Evolutionary conservation across 2,888 invertebrate species (phyloP).

Genomic region (Fabriciana adippe): DNA sequence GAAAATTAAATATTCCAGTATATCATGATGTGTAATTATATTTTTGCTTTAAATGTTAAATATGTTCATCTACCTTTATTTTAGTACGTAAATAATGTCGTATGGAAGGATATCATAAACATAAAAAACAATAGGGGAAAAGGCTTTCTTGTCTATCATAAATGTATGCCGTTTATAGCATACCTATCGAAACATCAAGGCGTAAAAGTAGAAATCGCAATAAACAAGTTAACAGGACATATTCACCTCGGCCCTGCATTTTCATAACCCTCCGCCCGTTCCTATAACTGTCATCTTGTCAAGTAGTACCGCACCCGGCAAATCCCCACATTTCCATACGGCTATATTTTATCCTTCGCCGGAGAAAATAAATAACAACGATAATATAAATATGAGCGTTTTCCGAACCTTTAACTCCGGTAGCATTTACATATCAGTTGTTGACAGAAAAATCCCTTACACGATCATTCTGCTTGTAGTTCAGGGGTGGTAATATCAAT

Average conservation of each 20-base stretch:
- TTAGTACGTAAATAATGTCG: too few species aligned
- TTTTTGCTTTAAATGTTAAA: too few species aligned
- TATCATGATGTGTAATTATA: too few species aligned
- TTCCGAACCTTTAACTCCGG: constrained; percentile 68
- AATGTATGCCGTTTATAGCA: constrained; percentile 30
- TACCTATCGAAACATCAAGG: constrained; percentile 47
- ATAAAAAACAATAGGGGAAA: not conserved
- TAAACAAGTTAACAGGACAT: constrained; percentile 67
- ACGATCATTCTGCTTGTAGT: constrained; percentile 56
- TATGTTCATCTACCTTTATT: too few species aligned
- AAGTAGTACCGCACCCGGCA: constrained; percentile 70
- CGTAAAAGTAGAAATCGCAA: constrained; percentile 55
- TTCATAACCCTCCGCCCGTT: constrained; percentile 52
- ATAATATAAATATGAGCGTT: constrained; percentile 77
- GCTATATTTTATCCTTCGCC: constrained; percentile 76
- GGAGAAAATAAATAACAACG: constrained; percentile 79
- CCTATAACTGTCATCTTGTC: constrained; percentile 80
- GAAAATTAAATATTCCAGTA: too few species aligned
- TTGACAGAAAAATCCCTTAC: constrained; percentile 72
- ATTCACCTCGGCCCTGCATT: constrained; percentile 45
- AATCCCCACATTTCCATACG: constrained; percentile 79
- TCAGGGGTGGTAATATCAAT: constrained; percentile 58
- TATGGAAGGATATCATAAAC: too few species aligned
- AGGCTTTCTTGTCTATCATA: constrained; percentile 22
- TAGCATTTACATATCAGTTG: constrained; percentile 79